These are phyloP conservation scores for Artibeus jamaicensis DNA, from an alignment of 2,797 vertebrate genomes.

Conservation along the genomic window DNA sequence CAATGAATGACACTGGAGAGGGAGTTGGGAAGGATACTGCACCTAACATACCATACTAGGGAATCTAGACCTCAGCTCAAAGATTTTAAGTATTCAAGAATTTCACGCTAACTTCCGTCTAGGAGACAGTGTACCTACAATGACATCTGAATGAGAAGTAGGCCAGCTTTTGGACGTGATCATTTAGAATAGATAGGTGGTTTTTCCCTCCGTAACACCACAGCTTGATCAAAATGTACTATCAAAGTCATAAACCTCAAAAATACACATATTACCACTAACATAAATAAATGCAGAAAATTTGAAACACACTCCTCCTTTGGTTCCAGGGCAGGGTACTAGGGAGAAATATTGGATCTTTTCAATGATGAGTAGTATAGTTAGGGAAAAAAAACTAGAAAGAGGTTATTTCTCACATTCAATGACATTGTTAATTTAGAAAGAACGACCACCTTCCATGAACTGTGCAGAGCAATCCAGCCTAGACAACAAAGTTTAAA, in stretches of 20 bases:
- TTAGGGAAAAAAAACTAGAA: neutral
- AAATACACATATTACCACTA: neutral
- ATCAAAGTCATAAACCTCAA: neutral
- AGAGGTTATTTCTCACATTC: neutral
- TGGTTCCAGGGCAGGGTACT: neutral
- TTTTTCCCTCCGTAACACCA: neutral
- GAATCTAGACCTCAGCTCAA: neutral
- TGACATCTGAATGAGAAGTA: neutral
- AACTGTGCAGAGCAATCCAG: slow-evolving; percentile 13
- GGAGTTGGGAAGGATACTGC: neutral
- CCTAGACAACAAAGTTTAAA: neutral
- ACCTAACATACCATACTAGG: neutral
- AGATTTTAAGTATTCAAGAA: neutral
- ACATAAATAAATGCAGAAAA: neutral
- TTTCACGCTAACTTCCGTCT: neutral
- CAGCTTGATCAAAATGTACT: slow-evolving; percentile 2
- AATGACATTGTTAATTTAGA: slow-evolving; percentile 21
- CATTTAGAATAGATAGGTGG: neutral
- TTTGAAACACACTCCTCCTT: neutral
- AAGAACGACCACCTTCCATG: neutral
- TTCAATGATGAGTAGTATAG: neutral
- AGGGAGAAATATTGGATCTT: neutral
- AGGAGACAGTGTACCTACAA: neutral
- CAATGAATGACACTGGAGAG: neutral
- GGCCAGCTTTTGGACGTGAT: neutral